Percentiles rank a stretch among this genome's conserved stretches.
These are phyloP conservation scores for Neopipo cinnamomea DNA, from an alignment of 2,113 vertebrate species.

Conservation along the genomic window DNA sequence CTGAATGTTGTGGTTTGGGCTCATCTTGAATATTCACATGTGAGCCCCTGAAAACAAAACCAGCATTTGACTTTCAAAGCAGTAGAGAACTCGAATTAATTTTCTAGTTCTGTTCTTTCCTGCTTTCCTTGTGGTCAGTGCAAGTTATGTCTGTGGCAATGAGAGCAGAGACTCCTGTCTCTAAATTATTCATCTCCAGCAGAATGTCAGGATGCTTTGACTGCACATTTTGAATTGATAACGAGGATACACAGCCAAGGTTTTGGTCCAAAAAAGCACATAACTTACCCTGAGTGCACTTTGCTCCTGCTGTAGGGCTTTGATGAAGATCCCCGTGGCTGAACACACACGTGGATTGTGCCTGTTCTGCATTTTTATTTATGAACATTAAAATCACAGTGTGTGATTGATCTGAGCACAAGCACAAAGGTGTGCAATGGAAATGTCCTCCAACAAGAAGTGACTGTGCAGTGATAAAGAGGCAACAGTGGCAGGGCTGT, in stretches of 20 bases:
- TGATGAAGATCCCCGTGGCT: not conserved
- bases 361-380: not conserved
- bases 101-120: not conserved
- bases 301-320: rapidly evolving
- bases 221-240: not conserved
- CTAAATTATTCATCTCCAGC: not conserved
- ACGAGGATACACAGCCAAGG: not conserved
- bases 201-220: not conserved
- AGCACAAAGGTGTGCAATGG: rapidly evolving
- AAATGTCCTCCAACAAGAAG: not conserved
- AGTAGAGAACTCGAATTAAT: not conserved
- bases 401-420: not conserved
- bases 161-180: not conserved
- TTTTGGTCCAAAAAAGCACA: not conserved
- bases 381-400: not conserved
- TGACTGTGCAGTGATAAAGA: rapidly evolving
- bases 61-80: not conserved
- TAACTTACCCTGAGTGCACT: not conserved
- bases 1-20: not conserved
- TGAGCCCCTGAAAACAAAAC: not conserved
- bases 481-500: not conserved
- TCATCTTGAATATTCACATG: not conserved
- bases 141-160: not conserved
- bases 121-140: not conserved
- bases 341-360: rapidly evolving